phyloP scores from a whole-genome alignment of 2,113 vertebrate species.

The Istiophorus platypterus region DNA sequence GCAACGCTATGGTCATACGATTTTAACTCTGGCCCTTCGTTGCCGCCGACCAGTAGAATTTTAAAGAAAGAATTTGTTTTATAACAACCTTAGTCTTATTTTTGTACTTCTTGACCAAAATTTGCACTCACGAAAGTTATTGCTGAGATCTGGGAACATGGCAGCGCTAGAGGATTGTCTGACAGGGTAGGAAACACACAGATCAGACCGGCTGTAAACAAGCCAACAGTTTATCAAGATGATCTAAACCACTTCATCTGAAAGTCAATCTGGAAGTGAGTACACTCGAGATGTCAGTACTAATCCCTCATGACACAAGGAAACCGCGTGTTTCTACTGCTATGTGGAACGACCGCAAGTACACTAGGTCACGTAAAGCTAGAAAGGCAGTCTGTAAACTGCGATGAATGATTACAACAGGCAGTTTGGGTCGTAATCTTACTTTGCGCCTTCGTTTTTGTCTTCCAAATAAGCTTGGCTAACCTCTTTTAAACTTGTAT shows the following conservation, averaged over 20 bases:
- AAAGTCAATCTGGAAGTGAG: too few species aligned
- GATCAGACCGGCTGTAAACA: background rate
- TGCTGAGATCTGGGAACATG: background rate
- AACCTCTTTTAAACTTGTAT: background rate
- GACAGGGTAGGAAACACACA: background rate
- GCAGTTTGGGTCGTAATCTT: background rate
- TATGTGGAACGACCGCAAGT: background rate
- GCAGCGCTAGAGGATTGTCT: background rate
- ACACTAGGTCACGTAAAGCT: background rate
- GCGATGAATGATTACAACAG: background rate
- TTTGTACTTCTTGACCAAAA: background rate
- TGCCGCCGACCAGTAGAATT: background rate
- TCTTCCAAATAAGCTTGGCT: background rate
- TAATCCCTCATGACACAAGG: background rate
- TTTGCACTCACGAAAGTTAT: background rate
- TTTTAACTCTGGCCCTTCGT: constrained; percentile 3
- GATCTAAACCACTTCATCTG: background rate
- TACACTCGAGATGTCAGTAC: background rate
- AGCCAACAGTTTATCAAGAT: background rate
- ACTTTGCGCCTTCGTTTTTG: background rate
- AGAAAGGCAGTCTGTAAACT: background rate
- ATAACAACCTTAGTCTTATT: background rate
- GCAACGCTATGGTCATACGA: background rate
- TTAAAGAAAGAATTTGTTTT: background rate
- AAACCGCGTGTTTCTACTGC: background rate